phyloP scores from a whole-genome alignment of 2,797 vertebrate species.

The Apodemus agrarius region DNA sequence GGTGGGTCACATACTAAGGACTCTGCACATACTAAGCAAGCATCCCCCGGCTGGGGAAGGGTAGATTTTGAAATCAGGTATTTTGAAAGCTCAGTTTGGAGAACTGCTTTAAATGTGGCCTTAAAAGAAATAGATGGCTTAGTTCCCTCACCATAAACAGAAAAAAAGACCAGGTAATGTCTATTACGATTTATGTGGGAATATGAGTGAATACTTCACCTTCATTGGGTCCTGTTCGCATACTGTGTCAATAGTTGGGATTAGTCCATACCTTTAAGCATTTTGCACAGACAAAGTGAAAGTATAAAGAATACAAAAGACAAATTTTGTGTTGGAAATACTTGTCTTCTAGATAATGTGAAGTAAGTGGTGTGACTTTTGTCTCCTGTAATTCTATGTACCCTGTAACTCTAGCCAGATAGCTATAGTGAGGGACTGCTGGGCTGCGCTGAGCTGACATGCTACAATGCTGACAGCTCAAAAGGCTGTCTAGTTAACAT shows the following conservation, averaged over 20 bases:
- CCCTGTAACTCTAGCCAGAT: not conserved
- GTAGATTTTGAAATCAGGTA: slow-evolving; percentile 12
- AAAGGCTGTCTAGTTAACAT: not conserved
- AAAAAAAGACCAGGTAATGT: not conserved
- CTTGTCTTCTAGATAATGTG: not conserved
- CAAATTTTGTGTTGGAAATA: slow-evolving; percentile 40
- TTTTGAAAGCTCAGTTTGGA: slow-evolving; percentile 6
- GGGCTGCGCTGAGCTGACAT: not conserved
- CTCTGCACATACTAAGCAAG: not conserved
- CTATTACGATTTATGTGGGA: slow-evolving; percentile 11
- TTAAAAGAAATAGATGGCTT: not conserved
- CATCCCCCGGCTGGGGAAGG: not conserved
- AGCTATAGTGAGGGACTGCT: not conserved
- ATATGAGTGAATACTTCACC: not conserved
- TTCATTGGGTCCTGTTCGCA: not conserved
- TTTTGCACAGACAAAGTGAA: slow-evolving; percentile 56
- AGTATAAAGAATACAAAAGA: slow-evolving; percentile 21
- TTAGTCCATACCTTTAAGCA: slow-evolving; percentile 13
- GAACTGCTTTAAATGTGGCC: not conserved
- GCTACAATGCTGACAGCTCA: not conserved
- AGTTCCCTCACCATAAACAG: not conserved
- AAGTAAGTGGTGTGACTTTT: slow-evolving; percentile 11
- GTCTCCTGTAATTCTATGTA: not conserved
- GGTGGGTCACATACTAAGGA: not conserved
- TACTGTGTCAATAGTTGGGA: not conserved